phyloP scores from a whole-genome alignment of 2,888 invertebrate species.

The Hedya salicella region DNA sequence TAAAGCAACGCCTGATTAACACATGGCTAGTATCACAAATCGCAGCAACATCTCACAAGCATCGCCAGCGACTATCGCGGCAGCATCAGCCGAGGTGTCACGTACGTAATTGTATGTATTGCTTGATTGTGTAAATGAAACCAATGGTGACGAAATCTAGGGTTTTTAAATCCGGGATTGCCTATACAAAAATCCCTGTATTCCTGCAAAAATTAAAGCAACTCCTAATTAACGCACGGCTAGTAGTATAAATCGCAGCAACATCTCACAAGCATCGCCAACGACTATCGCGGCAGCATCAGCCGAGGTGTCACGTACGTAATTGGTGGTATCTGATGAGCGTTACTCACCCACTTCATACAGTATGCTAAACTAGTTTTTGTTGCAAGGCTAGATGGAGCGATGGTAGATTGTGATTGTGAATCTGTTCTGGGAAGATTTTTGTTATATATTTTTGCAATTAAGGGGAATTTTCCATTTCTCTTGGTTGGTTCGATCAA shows the following conservation, averaged over 20 bases:
- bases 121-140: too few relatives aligned
- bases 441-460: too few relatives aligned
- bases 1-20: conserved; percentile 18
- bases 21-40: too few relatives aligned
- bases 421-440: neutral
- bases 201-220: conserved; percentile 14
- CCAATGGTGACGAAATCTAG: too few relatives aligned
- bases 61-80: conserved; percentile 2
- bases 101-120: conserved; percentile 85
- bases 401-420: too few relatives aligned
- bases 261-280: too few relatives aligned
- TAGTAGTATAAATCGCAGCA: too few relatives aligned
- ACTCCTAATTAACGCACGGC: conserved; percentile 17
- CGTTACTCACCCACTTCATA: conserved; percentile 70
- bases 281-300: conserved; percentile 32
- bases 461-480: too few relatives aligned
- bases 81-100: conserved; percentile 72
- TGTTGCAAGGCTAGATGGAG: conserved; percentile 52
- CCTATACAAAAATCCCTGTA: neutral
- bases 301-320: conserved; percentile 83
- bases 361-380: conserved; percentile 78
- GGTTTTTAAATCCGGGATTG: too few relatives aligned
- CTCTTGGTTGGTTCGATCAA: too few relatives aligned
- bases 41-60: too few relatives aligned
- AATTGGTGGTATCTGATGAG: conserved; percentile 77